phyloP scores from a whole-genome alignment of 2,113 vertebrate genomes.

The Arizona elegans region DNA sequence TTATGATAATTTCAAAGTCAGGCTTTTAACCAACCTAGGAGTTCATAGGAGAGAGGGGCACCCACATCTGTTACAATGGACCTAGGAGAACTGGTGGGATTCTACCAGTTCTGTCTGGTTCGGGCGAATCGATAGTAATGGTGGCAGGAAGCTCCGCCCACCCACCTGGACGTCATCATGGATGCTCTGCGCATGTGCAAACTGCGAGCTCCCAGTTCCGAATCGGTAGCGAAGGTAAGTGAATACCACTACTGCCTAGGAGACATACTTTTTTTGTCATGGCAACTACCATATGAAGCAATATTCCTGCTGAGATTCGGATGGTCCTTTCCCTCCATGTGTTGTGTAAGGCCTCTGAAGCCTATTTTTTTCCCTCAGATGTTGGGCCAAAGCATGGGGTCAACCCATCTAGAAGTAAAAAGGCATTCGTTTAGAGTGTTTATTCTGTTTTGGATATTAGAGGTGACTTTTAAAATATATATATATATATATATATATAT shows the following conservation, averaged over 20 bases:
- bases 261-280: not conserved
- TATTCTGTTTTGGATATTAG: not conserved
- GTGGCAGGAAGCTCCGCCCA: too few species aligned
- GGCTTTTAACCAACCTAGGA: not conserved
- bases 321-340: not conserved
- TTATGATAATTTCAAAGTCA: not conserved
- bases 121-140: too few species aligned
- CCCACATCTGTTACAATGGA: not conserved
- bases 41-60: not conserved
- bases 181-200: too few species aligned
- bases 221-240: too few species aligned
- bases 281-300: not conserved
- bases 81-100: too few species aligned
- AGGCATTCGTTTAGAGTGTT: not conserved
- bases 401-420: not conserved
- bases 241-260: too few species aligned
- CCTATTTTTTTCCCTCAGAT: not conserved
- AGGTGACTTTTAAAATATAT: not conserved
- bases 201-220: too few species aligned
- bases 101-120: too few species aligned
- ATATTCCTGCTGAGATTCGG: not conserved
- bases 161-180: too few species aligned
- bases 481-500: too few species aligned
- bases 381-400: not conserved
- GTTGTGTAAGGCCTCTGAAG: not conserved